These are phyloP conservation scores for Tychaedon coryphoeus DNA, from an alignment of 2,113 vertebrate genomes.

Conservation along the genomic window DNA sequence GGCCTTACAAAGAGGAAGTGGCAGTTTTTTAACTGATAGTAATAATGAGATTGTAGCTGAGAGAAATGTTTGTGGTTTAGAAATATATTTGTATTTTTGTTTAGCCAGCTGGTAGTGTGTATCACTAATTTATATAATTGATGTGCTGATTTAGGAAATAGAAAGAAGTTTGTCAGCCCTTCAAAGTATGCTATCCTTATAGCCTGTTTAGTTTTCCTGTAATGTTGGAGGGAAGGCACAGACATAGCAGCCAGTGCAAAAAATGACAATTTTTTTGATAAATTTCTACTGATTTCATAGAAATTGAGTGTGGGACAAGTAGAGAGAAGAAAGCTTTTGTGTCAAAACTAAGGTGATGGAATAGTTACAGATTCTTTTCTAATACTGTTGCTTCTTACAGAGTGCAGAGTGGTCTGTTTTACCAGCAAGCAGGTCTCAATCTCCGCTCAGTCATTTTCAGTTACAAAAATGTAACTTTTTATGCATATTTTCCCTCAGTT, in stretches of 20 bases:
- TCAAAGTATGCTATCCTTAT: background rate
- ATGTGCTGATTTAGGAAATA: background rate
- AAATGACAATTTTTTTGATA: fast-evolving
- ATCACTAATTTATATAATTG: background rate
- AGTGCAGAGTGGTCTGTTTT: background rate
- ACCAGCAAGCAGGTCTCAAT: background rate
- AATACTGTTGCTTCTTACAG: background rate
- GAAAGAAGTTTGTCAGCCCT: background rate
- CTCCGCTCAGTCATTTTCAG: background rate
- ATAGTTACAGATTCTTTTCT: background rate
- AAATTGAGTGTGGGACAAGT: background rate
- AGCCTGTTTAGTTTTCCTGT: background rate
- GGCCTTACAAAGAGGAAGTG: background rate
- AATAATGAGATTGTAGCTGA: background rate
- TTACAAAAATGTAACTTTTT: background rate
- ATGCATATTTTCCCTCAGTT: background rate
- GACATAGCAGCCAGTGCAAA: background rate
- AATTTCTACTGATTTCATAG: background rate
- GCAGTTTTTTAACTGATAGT: background rate
- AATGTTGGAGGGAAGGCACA: background rate
- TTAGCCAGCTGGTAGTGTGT: background rate
- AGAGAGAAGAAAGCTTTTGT: background rate
- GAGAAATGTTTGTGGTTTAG: background rate
- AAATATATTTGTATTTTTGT: background rate
- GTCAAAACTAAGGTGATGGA: background rate